Percentiles rank a stretch among this genome's conserved stretches.
Conservation (phyloP, 2,888 invertebrate genomes). For the Apodemia mormo region DNA sequence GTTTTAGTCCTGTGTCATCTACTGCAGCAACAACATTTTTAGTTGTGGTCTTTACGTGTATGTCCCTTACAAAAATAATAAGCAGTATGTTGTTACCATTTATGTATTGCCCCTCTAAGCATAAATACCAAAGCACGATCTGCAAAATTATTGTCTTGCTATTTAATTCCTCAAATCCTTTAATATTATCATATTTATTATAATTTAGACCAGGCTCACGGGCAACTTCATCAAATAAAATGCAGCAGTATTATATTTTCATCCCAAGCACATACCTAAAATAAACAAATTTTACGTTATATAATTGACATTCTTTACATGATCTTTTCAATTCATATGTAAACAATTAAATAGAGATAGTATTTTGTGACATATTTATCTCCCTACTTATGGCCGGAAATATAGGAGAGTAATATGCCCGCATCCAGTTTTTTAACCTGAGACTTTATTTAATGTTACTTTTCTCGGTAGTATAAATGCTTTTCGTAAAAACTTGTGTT, state of each 20-base stretch:
- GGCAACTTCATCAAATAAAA: slow-evolving; percentile 40
- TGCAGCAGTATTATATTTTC: slow-evolving; percentile 31
- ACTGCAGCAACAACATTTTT: slow-evolving; percentile 25
- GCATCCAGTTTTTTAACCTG: slow-evolving; percentile 9
- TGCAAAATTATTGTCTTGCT: neutral
- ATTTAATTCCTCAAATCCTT: slow-evolving; percentile 2
- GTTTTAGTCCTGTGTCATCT: slow-evolving; percentile 27
- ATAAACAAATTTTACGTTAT: neutral
- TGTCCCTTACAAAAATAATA: slow-evolving; percentile 33
- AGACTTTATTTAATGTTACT: slow-evolving; percentile 9
- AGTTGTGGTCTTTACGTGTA: neutral
- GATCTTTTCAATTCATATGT: too few species aligned
- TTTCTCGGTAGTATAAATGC: slow-evolving; percentile 20
- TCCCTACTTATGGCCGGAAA: slow-evolving; percentile 11
- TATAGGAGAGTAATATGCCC: slow-evolving; percentile 7
- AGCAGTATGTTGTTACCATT: slow-evolving; percentile 31
- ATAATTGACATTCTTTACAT: neutral
- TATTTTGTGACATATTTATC: neutral
- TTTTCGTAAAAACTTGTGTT: slow-evolving; percentile 18
- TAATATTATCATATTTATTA: slow-evolving; percentile 21
- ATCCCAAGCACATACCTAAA: slow-evolving; percentile 19
- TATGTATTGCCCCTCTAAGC: slow-evolving; percentile 12
- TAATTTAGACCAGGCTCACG: slow-evolving; percentile 33
- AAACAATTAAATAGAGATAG: too few species aligned
- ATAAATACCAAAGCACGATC: slow-evolving; percentile 14